Conservation (phyloP, 1,140 invertebrate genomes). For the Sycobia sp. region DNA sequence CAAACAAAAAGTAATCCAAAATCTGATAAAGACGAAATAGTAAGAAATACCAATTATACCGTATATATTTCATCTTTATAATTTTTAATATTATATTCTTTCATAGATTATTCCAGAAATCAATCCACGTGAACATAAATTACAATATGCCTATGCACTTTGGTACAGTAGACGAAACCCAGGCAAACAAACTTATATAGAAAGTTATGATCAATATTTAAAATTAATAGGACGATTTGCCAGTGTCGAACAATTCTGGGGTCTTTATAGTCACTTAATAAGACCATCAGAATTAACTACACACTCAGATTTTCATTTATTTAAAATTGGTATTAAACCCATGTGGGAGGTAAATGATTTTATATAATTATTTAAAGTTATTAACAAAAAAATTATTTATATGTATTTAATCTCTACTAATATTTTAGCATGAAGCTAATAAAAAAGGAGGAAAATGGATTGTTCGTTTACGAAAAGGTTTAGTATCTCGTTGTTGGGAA, state of each 20-base stretch:
- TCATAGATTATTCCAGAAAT: constrained; percentile 67
- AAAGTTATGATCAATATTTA: constrained; percentile 75
- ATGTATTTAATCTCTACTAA: constrained; percentile 14
- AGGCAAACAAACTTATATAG: constrained; percentile 69
- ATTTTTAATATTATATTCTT: constrained; percentile 8
- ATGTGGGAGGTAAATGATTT: constrained; percentile 87
- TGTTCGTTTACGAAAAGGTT: constrained; percentile 89
- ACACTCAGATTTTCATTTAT: constrained; percentile 94
- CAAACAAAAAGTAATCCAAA: constrained; percentile 56
- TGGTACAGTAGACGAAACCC: constrained; percentile 83
- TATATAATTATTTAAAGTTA: not conserved
- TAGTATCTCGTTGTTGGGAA: constrained; percentile 97
- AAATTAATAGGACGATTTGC: constrained; percentile 83
- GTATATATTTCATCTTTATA: not conserved
- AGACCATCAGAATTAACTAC: constrained; percentile 86
- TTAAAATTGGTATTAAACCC: constrained; percentile 97
- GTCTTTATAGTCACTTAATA: constrained; percentile 88
- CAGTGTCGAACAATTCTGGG: constrained; percentile 97
- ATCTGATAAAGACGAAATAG: constrained; percentile 54
- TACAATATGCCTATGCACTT: constrained; percentile 88
- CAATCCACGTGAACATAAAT: constrained; percentile 78
- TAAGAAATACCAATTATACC: constrained; percentile 42
- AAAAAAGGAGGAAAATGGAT: constrained; percentile 97
- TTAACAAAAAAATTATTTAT: too few relatives aligned
- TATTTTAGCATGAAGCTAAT: constrained; percentile 83